Evolutionary conservation across 2,113 vertebrate species (phyloP).

Genomic region (Cyprinus carpio): DNA sequence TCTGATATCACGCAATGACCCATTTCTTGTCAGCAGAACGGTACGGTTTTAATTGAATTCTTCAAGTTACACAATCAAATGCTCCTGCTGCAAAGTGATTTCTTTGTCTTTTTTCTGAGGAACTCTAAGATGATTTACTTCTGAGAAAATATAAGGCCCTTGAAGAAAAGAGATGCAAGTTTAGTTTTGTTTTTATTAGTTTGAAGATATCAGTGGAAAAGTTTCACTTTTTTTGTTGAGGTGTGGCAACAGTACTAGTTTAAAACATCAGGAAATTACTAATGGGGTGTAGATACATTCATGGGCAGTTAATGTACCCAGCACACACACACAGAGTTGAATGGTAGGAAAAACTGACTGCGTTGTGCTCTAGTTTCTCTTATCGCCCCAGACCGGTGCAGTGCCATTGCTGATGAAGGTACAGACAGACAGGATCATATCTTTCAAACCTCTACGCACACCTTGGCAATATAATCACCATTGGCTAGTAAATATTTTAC

Average conservation of each 20-base stretch:
- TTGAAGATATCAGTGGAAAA: neutral
- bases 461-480: too few relatives aligned
- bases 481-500: too few relatives aligned
- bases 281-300: neutral
- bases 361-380: neutral
- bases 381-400: neutral
- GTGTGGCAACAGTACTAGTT: neutral
- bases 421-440: neutral
- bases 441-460: too few relatives aligned
- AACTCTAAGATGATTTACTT: neutral
- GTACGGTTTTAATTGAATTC: slow-evolving; percentile 58
- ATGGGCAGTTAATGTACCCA: neutral
- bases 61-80: slow-evolving; percentile 25
- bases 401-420: neutral
- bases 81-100: neutral
- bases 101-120: neutral
- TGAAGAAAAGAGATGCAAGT: neutral
- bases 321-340: neutral
- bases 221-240: neutral
- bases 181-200: neutral
- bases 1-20: neutral
- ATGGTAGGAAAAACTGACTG: neutral
- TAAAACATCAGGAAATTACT: neutral
- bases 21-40: slow-evolving; percentile 14
- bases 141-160: neutral